These are phyloP conservation scores for Hypena proboscidalis DNA, from an alignment of 2,888 invertebrate genomes.

Conservation along the genomic window DNA sequence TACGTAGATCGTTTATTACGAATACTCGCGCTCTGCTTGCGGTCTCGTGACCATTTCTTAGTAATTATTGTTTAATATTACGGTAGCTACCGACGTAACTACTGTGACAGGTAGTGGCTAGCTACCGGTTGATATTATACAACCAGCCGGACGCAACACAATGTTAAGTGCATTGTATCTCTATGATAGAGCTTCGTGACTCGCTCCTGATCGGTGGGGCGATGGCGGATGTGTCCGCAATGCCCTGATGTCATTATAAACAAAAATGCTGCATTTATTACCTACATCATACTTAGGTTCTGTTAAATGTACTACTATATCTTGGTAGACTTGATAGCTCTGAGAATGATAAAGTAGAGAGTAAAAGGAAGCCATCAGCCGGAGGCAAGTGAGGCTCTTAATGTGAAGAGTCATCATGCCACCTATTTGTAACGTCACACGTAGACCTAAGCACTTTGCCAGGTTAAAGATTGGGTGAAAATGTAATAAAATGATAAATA, in stretches of 20 bases:
- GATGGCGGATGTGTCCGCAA: constrained; percentile 59
- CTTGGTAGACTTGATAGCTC: constrained; percentile 27
- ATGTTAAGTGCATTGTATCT: constrained; percentile 69
- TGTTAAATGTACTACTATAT: constrained; percentile 17
- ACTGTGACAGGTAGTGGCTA: constrained; percentile 56
- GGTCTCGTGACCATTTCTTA: constrained; percentile 57
- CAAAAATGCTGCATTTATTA: constrained; percentile 25
- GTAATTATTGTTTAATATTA: constrained; percentile 66
- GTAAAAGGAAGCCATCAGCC: constrained; percentile 33
- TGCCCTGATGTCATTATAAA: constrained; percentile 45
- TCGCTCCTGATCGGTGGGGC: constrained; percentile 53
- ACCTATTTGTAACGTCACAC: constrained; percentile 6
- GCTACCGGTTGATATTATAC: constrained; percentile 71
- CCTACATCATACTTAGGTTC: constrained; percentile 17
- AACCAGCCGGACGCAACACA: constrained; percentile 78
- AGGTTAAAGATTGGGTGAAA: constrained; percentile 15
- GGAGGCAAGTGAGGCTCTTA: constrained; percentile 16
- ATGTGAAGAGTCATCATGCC: constrained; percentile 26
- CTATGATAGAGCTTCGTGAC: constrained; percentile 65
- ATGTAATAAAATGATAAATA: no score
- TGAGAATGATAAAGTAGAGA: constrained; percentile 30
- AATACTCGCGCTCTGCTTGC: constrained; percentile 52
- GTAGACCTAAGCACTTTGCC: constrained; percentile 6
- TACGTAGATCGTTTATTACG: constrained; percentile 30
- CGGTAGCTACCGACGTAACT: constrained; percentile 55